These are phyloP conservation scores for Papilio aristodemus DNA, from an alignment of 1,140 invertebrate genomes.

Conservation along the genomic window DNA sequence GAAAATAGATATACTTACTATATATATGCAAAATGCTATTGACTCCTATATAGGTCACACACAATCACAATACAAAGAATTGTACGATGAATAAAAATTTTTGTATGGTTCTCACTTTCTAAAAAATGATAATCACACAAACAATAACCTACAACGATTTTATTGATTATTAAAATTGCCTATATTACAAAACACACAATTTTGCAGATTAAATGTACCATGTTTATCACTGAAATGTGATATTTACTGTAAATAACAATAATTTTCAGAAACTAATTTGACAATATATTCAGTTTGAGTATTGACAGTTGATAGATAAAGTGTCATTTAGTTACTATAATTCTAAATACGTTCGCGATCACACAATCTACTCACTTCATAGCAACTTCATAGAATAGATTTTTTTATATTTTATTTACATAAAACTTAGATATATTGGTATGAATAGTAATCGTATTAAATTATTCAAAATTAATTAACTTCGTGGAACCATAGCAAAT, in stretches of 20 bases:
- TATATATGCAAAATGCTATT: conserved; percentile 38
- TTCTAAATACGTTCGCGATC: not conserved
- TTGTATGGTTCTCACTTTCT: conserved; percentile 39
- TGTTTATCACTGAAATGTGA: conserved; percentile 17
- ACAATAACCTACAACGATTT: conserved; percentile 24
- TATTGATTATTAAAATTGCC: conserved; percentile 19
- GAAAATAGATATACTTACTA: conserved; percentile 28
- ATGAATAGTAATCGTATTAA: no score
- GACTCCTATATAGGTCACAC: conserved; percentile 60
- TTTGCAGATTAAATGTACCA: not conserved
- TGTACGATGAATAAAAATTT: conserved; percentile 36
- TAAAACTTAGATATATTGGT: no score
- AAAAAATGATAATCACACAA: conserved; percentile 30
- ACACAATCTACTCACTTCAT: no score
- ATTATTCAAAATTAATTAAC: no score
- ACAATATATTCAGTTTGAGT: not conserved
- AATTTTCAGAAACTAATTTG: conserved; percentile 15
- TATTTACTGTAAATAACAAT: conserved; percentile 25
- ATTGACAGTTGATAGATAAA: not conserved
- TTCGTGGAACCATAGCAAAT: no score
- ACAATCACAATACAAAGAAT: conserved; percentile 44
- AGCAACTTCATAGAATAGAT: not conserved
- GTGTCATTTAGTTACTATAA: not conserved
- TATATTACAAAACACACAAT: not conserved
- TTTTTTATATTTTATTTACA: not conserved